These are phyloP conservation scores for Varanus komodoensis DNA, from an alignment of 2,113 vertebrate genomes.

Conservation along the genomic window DNA sequence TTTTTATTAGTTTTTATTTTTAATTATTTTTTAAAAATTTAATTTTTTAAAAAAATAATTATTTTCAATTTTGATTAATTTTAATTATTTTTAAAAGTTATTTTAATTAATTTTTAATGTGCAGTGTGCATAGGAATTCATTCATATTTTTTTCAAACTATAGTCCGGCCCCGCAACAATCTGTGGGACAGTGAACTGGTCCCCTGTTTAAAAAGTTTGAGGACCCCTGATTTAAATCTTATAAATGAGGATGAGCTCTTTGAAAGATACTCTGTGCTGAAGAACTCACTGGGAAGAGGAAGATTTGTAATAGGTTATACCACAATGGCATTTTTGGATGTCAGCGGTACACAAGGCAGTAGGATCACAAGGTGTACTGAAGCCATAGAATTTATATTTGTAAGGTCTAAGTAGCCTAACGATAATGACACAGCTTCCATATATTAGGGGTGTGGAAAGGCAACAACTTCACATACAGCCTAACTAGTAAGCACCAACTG, in stretches of 20 bases:
- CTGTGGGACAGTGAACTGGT: no score
- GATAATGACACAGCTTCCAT: not conserved
- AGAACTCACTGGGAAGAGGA: not conserved
- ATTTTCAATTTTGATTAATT: no score
- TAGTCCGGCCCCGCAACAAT: no score
- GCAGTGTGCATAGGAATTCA: no score
- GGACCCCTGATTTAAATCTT: no score
- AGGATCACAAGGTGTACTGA: not conserved
- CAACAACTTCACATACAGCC: not conserved
- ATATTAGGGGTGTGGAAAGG: not conserved
- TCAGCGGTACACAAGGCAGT: not conserved
- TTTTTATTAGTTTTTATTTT: no score
- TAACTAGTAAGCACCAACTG: not conserved
- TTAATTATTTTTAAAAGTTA: no score
- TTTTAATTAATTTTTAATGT: no score
- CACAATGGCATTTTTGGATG: not conserved
- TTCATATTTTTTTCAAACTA: no score
- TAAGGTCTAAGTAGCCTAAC: not conserved
- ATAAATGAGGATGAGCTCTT: not conserved
- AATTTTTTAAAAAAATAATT: no score
- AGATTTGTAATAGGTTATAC: not conserved
- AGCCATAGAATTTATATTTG: not conserved
- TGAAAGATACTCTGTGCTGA: not conserved
- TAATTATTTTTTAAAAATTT: no score
- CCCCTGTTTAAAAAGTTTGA: no score